Percentiles rank a stretch among this genome's conserved stretches.
These are phyloP conservation scores for Pristionchus japonicus DNA, from an alignment of 2,888 invertebrate genomes.

Conservation along the genomic window DNA sequence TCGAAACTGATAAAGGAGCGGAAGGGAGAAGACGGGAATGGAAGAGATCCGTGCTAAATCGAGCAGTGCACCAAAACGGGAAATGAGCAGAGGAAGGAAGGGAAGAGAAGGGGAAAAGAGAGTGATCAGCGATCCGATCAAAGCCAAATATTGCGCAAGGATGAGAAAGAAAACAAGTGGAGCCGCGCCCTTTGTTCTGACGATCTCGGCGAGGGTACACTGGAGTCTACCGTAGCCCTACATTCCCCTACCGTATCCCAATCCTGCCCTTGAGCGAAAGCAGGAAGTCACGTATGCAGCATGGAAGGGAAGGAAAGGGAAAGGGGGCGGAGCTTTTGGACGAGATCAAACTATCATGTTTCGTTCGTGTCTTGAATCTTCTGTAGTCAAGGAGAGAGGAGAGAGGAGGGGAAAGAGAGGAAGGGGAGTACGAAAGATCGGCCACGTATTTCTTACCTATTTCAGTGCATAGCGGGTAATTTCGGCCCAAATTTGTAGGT, in stretches of 20 bases:
- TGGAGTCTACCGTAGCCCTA: background rate
- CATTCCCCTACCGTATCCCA: background rate
- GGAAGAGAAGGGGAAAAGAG: background rate
- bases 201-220: background rate
- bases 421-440: background rate
- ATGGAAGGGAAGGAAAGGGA: background rate
- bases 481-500: background rate
- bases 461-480: background rate
- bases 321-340: background rate
- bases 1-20: background rate
- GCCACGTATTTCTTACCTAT: background rate
- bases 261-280: background rate
- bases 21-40: background rate
- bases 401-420: background rate
- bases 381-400: constrained; percentile 9
- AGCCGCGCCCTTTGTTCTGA: background rate
- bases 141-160: background rate
- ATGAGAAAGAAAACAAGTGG: background rate
- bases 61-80: background rate
- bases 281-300: background rate
- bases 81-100: background rate
- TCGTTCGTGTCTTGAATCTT: background rate
- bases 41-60: background rate
- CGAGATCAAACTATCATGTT: constrained; percentile 3
- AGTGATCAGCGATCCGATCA: background rate